Evolutionary conservation across 2,113 vertebrate species (phyloP), one percentile per base, ranked within the genome.

Genomic region (Castor canadensis): DNA sequence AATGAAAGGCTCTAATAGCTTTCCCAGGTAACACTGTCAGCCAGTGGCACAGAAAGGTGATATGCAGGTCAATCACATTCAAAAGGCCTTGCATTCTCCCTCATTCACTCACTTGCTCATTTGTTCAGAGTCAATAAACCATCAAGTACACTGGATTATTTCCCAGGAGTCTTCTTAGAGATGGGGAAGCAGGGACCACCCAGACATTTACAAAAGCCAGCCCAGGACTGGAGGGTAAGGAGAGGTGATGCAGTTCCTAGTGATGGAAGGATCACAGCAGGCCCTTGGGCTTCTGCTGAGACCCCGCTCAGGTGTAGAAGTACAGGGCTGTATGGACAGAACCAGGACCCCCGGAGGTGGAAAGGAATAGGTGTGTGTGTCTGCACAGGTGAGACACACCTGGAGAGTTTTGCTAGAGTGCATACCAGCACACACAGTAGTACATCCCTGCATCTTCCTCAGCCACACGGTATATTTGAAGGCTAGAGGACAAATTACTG

Each of bases 361-460:
- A 12, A 52, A 64, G 15, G 5, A 19, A 26, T 38, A 6, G n/a
- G 15, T 47, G 1, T 32, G 19, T 20, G 67, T 20, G 32, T 16
- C 2, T 77, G 20, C 19, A 1, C 7, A 62, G 58, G 20, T 5
- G 35, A 2, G 1, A 22, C 2, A 1, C 30, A 5, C 8, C 0
- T 12, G 24, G 40, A 69, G 30, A 19, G 75, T 67, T 90, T 83
- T 47, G 49, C 13, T 1, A 40, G 40, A 17, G 75, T 64, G 94
- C 32, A 58, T 97, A 79, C 97, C 97, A 98, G 4, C 1, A 71
- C 9, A 96, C 91, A 0, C 97, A 97, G 81, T 94, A 98, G 58
- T 97, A 98, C 10, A 64, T 95, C 2, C 71, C 91, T 0, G 60
- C n/a, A 1, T 97, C 97, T 4, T 76, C 76, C 28, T 8, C 81